These are phyloP conservation scores for Zaprionus bogoriensis DNA, from an alignment of 2,888 invertebrate species.

Conservation along the genomic window DNA sequence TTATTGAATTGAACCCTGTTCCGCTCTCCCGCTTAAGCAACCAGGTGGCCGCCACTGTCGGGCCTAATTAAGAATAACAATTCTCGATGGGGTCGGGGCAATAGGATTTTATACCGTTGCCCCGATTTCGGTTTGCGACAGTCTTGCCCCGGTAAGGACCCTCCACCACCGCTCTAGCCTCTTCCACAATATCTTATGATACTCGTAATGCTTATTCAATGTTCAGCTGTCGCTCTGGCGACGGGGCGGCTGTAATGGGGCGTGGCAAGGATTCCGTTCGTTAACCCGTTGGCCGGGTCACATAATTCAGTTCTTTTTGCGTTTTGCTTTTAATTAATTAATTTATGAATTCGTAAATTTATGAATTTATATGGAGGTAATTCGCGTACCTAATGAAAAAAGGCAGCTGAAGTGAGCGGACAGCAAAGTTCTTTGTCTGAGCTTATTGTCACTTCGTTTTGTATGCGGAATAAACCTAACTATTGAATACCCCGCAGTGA, in stretches of 20 bases:
- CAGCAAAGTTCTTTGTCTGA: constrained; percentile 1
- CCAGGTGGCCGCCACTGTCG: not conserved
- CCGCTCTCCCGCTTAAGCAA: not conserved
- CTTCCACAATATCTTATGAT: constrained; percentile 50
- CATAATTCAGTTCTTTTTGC: constrained; percentile 27
- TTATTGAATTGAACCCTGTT: not conserved
- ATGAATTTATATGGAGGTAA: constrained; percentile 57
- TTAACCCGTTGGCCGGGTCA: not conserved
- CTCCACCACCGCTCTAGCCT: too few species aligned
- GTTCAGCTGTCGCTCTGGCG: constrained; percentile 50
- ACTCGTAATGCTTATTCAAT: constrained; percentile 68
- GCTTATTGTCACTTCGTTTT: not conserved
- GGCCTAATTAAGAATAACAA: not conserved
- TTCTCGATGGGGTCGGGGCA: not conserved
- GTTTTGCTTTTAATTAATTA: constrained; percentile 67
- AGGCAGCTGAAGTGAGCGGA: constrained; percentile 21
- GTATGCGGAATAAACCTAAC: too few species aligned
- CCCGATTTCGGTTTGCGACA: constrained; percentile 21
- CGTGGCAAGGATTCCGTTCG: not conserved
- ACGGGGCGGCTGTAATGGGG: not conserved
- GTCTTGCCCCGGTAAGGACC: constrained; percentile 20
- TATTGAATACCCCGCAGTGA: not conserved
- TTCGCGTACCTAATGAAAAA: constrained; percentile 36
- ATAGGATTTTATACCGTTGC: constrained; percentile 7
- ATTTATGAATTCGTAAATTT: constrained; percentile 78